Evolutionary conservation across 2,797 vertebrate genomes (phyloP).

Genomic region (Muraenolepis orangiensis): DNA sequence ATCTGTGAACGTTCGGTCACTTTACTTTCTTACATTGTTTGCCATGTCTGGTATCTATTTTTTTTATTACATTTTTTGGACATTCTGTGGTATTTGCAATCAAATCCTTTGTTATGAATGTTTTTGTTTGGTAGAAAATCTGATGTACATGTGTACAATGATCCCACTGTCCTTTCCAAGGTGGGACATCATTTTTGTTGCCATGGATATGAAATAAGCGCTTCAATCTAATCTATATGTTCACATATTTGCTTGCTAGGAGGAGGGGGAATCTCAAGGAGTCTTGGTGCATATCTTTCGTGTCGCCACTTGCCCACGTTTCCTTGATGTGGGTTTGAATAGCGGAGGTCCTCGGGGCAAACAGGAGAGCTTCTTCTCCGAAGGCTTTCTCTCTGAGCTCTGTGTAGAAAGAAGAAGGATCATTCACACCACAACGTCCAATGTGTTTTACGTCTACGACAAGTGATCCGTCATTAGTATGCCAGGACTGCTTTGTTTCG

Average conservation of each 20-base stretch:
- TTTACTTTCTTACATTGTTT: slow-evolving; percentile 49
- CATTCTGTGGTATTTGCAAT: slow-evolving; percentile 20
- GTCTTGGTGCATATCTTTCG: slow-evolving; percentile 77
- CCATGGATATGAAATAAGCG: slow-evolving; percentile 20
- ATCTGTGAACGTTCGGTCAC: slow-evolving; percentile 23
- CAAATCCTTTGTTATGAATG: background rate
- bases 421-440: background rate
- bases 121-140: background rate
- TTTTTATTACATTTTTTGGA: no score
- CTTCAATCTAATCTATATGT: background rate
- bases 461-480: background rate
- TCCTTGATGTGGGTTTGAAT: slow-evolving; percentile 61
- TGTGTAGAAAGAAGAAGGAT: background rate
- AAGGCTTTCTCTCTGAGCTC: background rate
- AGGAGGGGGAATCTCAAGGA: slow-evolving; percentile 62
- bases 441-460: background rate
- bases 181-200: slow-evolving; percentile 10
- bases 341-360: slow-evolving; percentile 58
- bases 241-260: slow-evolving; percentile 38
- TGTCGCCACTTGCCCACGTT: slow-evolving; percentile 76
- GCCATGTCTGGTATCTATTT: slow-evolving; percentile 29
- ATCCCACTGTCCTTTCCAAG: background rate
- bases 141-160: background rate
- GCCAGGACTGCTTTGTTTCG: background rate
- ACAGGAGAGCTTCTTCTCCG: slow-evolving; percentile 48